Percentiles rank a stretch among this genome's conserved stretches.
Evolutionary conservation across 2,113 vertebrate genomes (phyloP).

Genomic region (Eptesicus fuscus): DNA sequence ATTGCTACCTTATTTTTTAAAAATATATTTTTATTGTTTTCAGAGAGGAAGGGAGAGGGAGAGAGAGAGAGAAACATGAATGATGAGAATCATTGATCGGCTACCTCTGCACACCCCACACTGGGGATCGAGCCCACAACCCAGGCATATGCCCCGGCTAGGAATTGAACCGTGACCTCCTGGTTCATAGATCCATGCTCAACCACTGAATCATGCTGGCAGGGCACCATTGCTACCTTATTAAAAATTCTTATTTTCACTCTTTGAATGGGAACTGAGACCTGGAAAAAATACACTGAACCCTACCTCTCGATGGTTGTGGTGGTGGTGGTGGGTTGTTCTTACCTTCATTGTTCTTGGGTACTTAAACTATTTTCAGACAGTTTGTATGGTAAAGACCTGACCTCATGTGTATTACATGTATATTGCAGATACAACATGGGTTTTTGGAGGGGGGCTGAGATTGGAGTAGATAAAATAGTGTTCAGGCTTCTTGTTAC

Average conservation of each 20-base stretch:
- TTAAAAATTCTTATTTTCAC: constrained; percentile 10
- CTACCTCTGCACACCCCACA: too few relatives aligned
- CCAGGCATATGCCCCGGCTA: too few relatives aligned
- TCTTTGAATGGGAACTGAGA: constrained; percentile 14
- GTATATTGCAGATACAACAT: background rate
- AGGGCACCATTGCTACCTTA: background rate
- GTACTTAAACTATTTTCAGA: constrained; percentile 10
- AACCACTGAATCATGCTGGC: too few relatives aligned
- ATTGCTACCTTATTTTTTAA: background rate
- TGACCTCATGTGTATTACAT: background rate
- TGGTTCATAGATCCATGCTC: too few relatives aligned
- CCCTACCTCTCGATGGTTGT: background rate
- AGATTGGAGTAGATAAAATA: background rate
- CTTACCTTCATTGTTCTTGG: constrained; percentile 17
- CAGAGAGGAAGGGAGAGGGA: too few relatives aligned
- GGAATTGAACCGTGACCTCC: too few relatives aligned
- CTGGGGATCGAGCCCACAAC: too few relatives aligned
- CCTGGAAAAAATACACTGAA: background rate
- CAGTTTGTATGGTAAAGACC: background rate
- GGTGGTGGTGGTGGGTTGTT: background rate
- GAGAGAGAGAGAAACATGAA: too few relatives aligned
- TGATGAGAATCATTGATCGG: too few relatives aligned
- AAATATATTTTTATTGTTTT: too few relatives aligned
- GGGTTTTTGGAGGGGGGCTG: background rate
- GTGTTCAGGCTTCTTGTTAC: background rate